These are phyloP conservation scores for Zhengitettix transpicula DNA, from an alignment of 2,888 invertebrate species.

Conservation along the genomic window DNA sequence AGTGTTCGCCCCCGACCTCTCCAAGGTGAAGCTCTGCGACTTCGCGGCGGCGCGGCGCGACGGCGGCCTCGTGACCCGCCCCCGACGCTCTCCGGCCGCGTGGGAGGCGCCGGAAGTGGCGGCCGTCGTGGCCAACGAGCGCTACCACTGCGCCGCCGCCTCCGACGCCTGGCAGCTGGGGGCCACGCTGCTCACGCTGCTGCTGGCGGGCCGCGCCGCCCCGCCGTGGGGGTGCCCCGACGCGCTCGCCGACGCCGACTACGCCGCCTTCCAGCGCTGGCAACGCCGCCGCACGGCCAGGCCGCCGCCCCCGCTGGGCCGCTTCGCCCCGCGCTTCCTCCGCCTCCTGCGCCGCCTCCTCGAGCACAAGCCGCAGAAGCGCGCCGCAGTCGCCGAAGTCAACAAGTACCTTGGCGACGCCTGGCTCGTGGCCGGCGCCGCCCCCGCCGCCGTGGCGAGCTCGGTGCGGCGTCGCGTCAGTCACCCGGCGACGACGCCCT, in stretches of 20 bases:
- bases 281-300: constrained; percentile 42
- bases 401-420: constrained; percentile 41
- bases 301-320: constrained; percentile 37
- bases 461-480: constrained; percentile 28
- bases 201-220: constrained; percentile 42
- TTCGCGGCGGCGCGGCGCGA: constrained; percentile 50
- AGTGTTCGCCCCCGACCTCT: constrained; percentile 49
- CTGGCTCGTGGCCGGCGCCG: constrained; percentile 27
- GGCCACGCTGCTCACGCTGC: constrained; percentile 46
- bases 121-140: constrained; percentile 40
- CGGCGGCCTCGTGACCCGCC: constrained; percentile 37
- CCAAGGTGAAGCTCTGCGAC: constrained; percentile 44
- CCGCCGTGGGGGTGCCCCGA: constrained; percentile 56
- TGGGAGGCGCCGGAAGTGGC: constrained; percentile 42
- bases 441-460: not conserved
- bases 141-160: constrained; percentile 45
- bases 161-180: constrained; percentile 66
- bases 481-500: too few species aligned
- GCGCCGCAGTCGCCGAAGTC: constrained; percentile 41
- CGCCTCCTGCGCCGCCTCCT: constrained; percentile 52
- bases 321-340: constrained; percentile 49
- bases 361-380: constrained; percentile 47
- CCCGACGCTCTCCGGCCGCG: constrained; percentile 37
- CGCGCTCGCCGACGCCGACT: constrained; percentile 52
- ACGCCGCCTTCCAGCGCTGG: constrained; percentile 48